Base-by-base conservation (phyloP, 1,140 invertebrate genomes). In the Hirudo medicinalis region DNA sequence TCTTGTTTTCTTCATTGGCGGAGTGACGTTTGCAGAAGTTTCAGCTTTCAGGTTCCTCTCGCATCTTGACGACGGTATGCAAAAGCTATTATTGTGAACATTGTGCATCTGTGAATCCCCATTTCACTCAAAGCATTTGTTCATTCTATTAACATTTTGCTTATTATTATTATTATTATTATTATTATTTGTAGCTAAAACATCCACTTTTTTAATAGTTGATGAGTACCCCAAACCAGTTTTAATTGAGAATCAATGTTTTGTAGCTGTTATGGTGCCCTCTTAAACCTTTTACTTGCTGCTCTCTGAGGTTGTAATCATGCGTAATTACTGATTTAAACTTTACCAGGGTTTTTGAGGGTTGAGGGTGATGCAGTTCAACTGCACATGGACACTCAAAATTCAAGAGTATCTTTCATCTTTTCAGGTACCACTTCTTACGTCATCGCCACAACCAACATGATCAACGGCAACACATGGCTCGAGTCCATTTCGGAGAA, bases 1-100 rank as follows among this genome's bases (percentile, higher is more conserved):
- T n/a, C 80, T 97, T 8, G 91, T 97, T 0, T 92, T 95, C 79
- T 96, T 97, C 79, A 88, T 97, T 27, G 94, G 95, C 17, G 95
- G 95, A 3, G 94, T 93, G 79, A 98, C 94, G 0, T 96, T 89
- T 84, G 90, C 93, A 4, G 95, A 98, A 80, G 86, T 98, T 76
- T 91, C 94, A 2, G 92, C 93, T 0, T 81, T 98, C 1, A 85
- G 94, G 74, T 95, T 92, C 80, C 84, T 97, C 8, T 90, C 92
- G 11, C 89, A 92, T 77, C 89, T 92, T 81, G 92, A 95, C 83
- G 92, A 96, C 75, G 88, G 87, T 88, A 79, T 82, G 83, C 82
- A 60, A 25, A 27, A 43, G 5, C 17, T 68, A 27, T 67, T 20
- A n/a, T 25, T 57, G 0, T 63, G 29, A 25, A n/a, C 55, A 32